Evolutionary conservation across 1,140 invertebrate species (phyloP), one percentile per base, ranked within the genome.

Genomic region (Drosophila lini): DNA sequence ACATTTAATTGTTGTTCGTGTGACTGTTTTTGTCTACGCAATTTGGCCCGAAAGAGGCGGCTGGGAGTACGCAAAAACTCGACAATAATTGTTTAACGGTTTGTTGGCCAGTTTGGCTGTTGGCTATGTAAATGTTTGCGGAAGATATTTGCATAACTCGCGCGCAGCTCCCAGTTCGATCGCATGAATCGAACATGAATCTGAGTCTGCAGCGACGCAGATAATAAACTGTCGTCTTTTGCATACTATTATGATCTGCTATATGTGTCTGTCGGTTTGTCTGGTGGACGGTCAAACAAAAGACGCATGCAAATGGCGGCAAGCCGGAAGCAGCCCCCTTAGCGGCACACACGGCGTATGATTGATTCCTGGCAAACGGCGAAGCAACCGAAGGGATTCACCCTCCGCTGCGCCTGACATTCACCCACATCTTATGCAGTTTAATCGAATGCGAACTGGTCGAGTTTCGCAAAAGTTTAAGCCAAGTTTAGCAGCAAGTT

Each of bases 71-170:
- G 77, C 65, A 71, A 86, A 68, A 65, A 77, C 62, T 44, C 67
- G 63, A 86, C 73, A 53, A 85, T 78, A 82, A 88, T 88, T 86
- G 82, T 82, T 86, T 83, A 89, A 75, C 84, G 80, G 78, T 79
- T 67, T 62, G 57, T 73, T 68, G 22, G 52, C 55, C 45, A 80
- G 60, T 31, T 60, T 60, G 31, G 52, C 78, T 78, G 47, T 60
- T 59, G 74, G 63, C 52, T 81, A 84, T 89, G 80, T 89, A 84
- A 89, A 89, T 89, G 56, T 83, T 84, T 89, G 85, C 84, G 84
- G 84, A 89, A 89, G 84, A 61, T 65, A 80, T 88, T 88, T 77
- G 82, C 82, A 88, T 86, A 83, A 68, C 60, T 63, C 59, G 80
- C 71, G 50, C 70, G 64, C 50, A 68, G 53, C 41, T 48, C 42